Base-by-base conservation (phyloP, 2,888 invertebrate species). In the Mythimna lalbum region DNA sequence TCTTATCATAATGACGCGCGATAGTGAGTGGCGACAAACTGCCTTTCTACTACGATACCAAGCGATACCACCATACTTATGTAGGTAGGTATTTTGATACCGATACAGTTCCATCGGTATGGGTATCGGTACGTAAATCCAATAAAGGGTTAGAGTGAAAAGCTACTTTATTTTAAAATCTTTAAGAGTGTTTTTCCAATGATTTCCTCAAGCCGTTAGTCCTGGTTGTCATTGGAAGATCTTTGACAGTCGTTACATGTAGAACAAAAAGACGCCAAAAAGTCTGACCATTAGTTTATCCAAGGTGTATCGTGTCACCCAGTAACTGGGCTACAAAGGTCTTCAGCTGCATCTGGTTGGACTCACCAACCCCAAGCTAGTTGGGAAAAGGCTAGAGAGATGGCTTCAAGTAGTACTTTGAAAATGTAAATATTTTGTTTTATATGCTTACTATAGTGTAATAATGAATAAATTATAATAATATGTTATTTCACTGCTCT, bases 1-100 rank as follows among this genome's bases (percentile, higher is more conserved):
- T 56, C 64, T 77, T 78, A 81, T 78, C 78, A 75, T 81, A 78
- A 79, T 72, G 76, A 57, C 66, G 12, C 23, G 62, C 67, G 67
- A 78, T 76, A 79, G 62, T 72, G 73, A 53, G 65, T 56, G 57
- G 59, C 76, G 55, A 71, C 76, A 76, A 65, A 73, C 76, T 76
- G 63, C 67, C 49, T 76, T 80, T 76, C 73, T 75, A 73, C 43
- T 47, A 39, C 49, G 56, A 66, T 65, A 69, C 53, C 67, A 43
- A 59, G 17, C 57, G 74, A 78, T 73, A 68, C 61, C 21, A 56
- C 23, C 33, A 43, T 63, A 69, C 57, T 55, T 33, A 62, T 17
- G 62, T 12, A n/a, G 9, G 36, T 10, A n/a, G 33, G 27, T 59
- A 47, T 65, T 27, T 53, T 66, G 73, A 72, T 72, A 72, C 36